Evolutionary conservation across 2,888 invertebrate genomes (phyloP).

Genomic region (Aleiodes testaceus): DNA sequence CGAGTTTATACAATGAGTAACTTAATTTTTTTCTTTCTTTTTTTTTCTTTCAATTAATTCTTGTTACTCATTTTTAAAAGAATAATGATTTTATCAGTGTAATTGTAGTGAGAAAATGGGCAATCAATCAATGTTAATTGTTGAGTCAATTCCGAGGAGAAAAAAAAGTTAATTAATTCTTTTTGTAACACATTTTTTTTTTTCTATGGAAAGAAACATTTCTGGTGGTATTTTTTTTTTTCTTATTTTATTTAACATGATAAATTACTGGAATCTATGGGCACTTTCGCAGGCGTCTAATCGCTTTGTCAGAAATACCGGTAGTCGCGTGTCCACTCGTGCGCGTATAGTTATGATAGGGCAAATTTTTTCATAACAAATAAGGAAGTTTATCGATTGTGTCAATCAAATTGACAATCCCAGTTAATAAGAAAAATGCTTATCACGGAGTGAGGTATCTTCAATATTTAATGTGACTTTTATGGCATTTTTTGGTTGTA

Average conservation of each 20-base stretch:
- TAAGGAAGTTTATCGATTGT: conserved; percentile 13
- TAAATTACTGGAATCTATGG: conserved; percentile 31
- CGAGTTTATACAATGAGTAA: conserved; percentile 24
- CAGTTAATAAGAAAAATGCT: background rate
- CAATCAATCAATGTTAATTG: background rate
- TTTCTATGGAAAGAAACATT: background rate
- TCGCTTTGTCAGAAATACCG: conserved; percentile 44
- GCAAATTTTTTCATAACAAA: conserved; percentile 19
- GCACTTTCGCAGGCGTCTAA: conserved; percentile 47
- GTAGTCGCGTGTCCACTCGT: conserved; percentile 38
- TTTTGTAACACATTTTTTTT: background rate
- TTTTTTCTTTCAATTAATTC: background rate
- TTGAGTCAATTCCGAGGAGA: background rate
- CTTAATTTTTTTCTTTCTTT: background rate
- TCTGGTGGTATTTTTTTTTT: background rate
- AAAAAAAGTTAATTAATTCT: background rate
- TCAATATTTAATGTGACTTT: no score
- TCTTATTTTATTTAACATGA: background rate
- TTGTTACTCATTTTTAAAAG: conserved; percentile 4
- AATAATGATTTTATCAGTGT: conserved; percentile 3
- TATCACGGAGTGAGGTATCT: background rate
- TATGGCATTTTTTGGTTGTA: no score
- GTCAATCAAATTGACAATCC: conserved; percentile 18
- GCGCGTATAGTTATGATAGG: conserved; percentile 21
- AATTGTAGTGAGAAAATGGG: background rate